phyloP scores from a whole-genome alignment of 1,140 invertebrate genomes.

The Drosophila athabasca region DNA sequence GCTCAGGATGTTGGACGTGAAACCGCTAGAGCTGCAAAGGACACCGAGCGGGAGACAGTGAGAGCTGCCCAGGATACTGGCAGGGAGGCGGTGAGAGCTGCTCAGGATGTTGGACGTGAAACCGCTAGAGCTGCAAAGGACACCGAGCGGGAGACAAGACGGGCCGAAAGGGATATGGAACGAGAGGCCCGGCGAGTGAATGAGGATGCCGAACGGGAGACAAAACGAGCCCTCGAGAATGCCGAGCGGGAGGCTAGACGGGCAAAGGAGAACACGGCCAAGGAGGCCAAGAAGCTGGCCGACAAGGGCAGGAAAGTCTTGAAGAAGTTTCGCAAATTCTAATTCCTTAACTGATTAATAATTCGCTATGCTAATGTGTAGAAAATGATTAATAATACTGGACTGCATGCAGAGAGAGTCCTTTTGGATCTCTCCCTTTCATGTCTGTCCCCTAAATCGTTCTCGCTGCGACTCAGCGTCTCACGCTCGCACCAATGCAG shows the following conservation, averaged over 20 bases:
- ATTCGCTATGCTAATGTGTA: conserved; percentile 45
- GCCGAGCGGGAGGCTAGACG: not conserved
- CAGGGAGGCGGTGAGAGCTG: no score
- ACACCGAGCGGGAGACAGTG: no score
- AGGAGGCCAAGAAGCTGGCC: not conserved
- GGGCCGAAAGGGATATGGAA: conserved; percentile 5
- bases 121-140: no score
- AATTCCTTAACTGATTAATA: conserved; percentile 35
- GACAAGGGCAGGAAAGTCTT: conserved; percentile 2
- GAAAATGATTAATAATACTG: conserved; percentile 49
- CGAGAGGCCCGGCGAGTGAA: not conserved
- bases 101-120: no score
- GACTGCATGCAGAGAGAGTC: conserved; percentile 44
- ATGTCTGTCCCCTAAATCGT: no score
- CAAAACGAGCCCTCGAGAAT: not conserved
- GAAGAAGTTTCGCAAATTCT: conserved; percentile 30
- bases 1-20: conserved; percentile 7
- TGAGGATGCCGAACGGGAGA: not conserved
- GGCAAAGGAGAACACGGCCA: not conserved
- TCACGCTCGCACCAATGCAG: conserved; percentile 21
- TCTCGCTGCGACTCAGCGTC: not conserved
- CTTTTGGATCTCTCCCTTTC: conserved; percentile 23
- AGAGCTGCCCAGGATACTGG: no score
- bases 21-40: not conserved
- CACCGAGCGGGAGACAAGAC: conserved; percentile 14